Conservation (phyloP, 2,113 vertebrate genomes). For the Plecturocebus donacophilus region DNA sequence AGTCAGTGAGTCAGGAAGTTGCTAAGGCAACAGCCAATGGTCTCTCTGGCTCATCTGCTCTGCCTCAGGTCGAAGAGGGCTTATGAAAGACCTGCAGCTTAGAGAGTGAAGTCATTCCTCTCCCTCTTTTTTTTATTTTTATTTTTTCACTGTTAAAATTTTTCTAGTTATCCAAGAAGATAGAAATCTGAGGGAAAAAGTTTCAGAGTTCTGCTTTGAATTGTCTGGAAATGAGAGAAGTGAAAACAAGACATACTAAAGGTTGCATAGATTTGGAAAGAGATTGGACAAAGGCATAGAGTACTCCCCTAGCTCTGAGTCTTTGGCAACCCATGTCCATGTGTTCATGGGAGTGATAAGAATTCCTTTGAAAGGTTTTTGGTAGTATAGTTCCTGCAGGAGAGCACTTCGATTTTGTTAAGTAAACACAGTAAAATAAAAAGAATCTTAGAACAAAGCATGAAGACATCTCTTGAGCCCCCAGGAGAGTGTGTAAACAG, state of each 20-base stretch:
- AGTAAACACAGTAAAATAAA: background rate
- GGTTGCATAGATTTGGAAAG: background rate
- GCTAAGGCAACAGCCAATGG: conserved; percentile 18
- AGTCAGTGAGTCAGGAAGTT: conserved; percentile 9
- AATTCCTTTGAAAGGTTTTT: background rate
- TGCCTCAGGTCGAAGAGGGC: background rate
- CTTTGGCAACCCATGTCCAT: rapidly evolving
- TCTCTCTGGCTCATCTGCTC: background rate
- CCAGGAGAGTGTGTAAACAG: background rate
- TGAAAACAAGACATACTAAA: background rate
- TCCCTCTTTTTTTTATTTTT: background rate
- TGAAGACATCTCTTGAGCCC: background rate
- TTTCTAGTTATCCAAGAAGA: background rate
- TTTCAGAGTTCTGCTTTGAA: background rate
- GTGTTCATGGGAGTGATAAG: background rate
- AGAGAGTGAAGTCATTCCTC: background rate
- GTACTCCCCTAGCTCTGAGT: background rate
- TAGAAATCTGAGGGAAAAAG: background rate
- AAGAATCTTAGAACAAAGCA: background rate
- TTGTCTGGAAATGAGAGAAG: background rate
- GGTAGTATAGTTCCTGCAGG: background rate
- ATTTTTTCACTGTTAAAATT: background rate
- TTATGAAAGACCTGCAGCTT: background rate
- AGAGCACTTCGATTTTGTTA: background rate
- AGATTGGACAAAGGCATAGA: background rate